These are phyloP conservation scores for Litocranius walleri DNA, from an alignment of 2,113 vertebrate species.

Conservation along the genomic window DNA sequence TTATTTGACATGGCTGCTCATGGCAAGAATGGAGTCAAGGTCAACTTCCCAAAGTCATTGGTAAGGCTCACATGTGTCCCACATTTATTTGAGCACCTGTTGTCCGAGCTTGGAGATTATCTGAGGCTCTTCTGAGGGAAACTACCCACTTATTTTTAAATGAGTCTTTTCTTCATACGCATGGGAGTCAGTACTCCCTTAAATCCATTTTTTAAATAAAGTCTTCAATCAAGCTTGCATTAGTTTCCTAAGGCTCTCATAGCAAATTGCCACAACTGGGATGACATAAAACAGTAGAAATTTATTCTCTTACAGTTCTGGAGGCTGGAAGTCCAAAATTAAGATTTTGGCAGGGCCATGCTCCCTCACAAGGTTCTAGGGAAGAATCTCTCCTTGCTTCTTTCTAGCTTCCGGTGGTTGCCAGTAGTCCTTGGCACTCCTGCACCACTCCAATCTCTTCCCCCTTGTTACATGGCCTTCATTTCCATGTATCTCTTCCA, in stretches of 20 bases:
- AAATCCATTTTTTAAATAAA: neutral
- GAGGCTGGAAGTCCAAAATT: neutral
- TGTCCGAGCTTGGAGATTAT: neutral
- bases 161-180: neutral
- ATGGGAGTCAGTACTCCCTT: neutral
- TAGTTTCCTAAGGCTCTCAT: neutral
- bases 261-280: neutral
- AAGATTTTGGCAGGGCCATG: neutral
- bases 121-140: neutral
- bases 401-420: neutral
- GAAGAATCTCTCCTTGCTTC: neutral
- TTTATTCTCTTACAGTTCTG: neutral
- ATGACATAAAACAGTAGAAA: neutral
- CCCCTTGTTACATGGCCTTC: neutral
- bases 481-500: neutral
- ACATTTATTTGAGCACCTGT: neutral
- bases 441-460: neutral
- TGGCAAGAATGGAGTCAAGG: neutral
- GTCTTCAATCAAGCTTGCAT: neutral
- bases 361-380: neutral
- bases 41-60: neutral
- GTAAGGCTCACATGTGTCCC: neutral
- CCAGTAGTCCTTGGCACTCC: neutral
- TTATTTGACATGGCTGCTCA: neutral
- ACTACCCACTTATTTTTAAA: neutral